phyloP scores from a whole-genome alignment of 2,113 vertebrate genomes.

The Hymenochirus boettgeri region DNA sequence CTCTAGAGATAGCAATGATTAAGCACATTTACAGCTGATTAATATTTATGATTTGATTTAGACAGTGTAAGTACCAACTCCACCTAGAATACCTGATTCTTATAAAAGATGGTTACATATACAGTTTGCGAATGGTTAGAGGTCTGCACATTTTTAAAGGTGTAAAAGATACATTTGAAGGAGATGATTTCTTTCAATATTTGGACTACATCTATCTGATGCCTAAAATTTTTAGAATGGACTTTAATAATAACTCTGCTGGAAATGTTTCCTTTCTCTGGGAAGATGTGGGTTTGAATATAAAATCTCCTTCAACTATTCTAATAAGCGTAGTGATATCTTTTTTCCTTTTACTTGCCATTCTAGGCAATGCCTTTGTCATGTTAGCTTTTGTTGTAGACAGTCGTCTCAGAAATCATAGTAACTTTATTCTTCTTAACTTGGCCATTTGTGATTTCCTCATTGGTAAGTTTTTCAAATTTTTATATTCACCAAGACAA shows the following conservation, averaged over 20 bases:
- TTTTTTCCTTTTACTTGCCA: neutral
- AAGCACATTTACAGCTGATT: too few relatives aligned
- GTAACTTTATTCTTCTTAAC: constrained; percentile 15
- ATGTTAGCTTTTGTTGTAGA: constrained; percentile 26
- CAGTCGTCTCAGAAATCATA: constrained; percentile 10
- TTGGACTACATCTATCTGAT: neutral
- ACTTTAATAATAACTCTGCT: neutral
- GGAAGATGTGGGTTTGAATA: neutral
- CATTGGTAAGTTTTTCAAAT: constrained; percentile 3
- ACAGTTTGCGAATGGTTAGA: too few relatives aligned
- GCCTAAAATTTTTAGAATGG: neutral
- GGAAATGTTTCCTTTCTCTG: neutral
- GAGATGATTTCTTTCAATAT: too few relatives aligned
- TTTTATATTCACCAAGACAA: too few relatives aligned
- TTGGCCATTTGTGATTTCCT: constrained; percentile 21
- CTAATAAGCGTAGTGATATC: constrained; percentile 1
- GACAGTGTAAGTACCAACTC: too few relatives aligned
- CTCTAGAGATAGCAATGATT: too few relatives aligned
- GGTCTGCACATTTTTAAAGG: too few relatives aligned
- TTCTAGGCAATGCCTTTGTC: constrained; percentile 17
- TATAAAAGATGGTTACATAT: too few relatives aligned
- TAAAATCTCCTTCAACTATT: neutral
- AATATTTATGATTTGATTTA: too few relatives aligned
- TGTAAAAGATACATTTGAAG: too few relatives aligned
- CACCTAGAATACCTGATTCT: too few relatives aligned